Percentiles rank a stretch among this genome's conserved stretches.
These are phyloP conservation scores for Epinotia demarniana DNA, from an alignment of 2,888 invertebrate species.

Conservation along the genomic window DNA sequence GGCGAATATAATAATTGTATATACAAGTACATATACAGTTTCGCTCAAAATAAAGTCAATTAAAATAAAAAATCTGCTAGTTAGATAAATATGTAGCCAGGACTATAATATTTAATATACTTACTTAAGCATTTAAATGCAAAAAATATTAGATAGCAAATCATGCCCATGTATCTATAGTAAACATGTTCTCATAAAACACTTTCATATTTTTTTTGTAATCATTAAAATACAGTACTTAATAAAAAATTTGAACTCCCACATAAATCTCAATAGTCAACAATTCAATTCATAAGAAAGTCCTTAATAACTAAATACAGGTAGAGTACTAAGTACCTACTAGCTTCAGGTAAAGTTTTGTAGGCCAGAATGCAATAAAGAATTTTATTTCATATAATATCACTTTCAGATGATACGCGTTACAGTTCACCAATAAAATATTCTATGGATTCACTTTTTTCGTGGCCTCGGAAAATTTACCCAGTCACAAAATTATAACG, in stretches of 20 bases:
- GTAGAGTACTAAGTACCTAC: slow-evolving; percentile 40
- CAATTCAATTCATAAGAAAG: slow-evolving; percentile 43
- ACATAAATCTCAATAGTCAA: slow-evolving; percentile 43
- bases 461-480: slow-evolving; percentile 21
- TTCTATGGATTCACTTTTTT: slow-evolving; percentile 22
- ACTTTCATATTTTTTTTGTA: slow-evolving; percentile 29
- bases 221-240: slow-evolving; percentile 18
- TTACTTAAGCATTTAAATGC: slow-evolving; percentile 18
- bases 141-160: slow-evolving; percentile 29
- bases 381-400: slow-evolving; percentile 35
- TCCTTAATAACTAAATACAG: slow-evolving; percentile 41
- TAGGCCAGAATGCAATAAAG: slow-evolving; percentile 25
- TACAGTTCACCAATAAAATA: slow-evolving; percentile 27
- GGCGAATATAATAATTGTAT: slow-evolving; percentile 38
- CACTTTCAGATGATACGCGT: slow-evolving; percentile 23
- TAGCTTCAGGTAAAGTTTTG: slow-evolving; percentile 15
- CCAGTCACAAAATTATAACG: slow-evolving; percentile 32
- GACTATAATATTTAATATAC: slow-evolving; percentile 10
- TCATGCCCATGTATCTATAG: background rate
- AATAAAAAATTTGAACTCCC: slow-evolving; percentile 39
- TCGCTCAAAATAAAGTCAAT: slow-evolving; percentile 8
- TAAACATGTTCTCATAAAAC: slow-evolving; percentile 30
- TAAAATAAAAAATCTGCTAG: background rate
- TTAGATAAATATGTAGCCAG: slow-evolving; percentile 5
- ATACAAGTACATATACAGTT: slow-evolving; percentile 34